phyloP scores from a whole-genome alignment of 2,888 invertebrate species.

The Drosophila picticornis region DNA sequence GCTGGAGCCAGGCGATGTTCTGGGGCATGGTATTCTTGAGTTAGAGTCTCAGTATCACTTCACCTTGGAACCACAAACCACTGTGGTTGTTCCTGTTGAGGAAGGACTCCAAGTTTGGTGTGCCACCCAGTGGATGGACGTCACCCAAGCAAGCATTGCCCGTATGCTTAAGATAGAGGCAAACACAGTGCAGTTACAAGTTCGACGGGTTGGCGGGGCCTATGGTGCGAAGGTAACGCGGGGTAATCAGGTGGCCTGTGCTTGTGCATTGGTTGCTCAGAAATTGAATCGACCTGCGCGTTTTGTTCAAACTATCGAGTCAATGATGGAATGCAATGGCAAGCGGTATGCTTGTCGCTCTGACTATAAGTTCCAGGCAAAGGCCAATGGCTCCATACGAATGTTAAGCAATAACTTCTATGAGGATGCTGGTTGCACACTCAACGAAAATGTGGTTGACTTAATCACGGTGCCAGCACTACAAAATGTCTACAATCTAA shows the following conservation, averaged over 20 bases:
- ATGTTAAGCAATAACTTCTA: constrained; percentile 87
- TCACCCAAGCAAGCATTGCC: constrained; percentile 87
- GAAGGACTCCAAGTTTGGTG: constrained; percentile 89
- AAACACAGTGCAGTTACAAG: constrained; percentile 90
- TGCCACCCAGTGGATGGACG: constrained; percentile 89
- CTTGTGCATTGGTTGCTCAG: constrained; percentile 90
- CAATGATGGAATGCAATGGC: constrained; percentile 90
- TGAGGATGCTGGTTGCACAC: constrained; percentile 86
- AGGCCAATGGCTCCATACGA: constrained; percentile 88
- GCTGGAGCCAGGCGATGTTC: constrained; percentile 53
- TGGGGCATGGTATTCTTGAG: constrained; percentile 86
- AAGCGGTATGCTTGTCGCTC: constrained; percentile 88
- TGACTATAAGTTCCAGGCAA: constrained; percentile 89
- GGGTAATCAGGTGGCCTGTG: constrained; percentile 87
- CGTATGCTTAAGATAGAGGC: constrained; percentile 85
- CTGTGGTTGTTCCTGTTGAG: constrained; percentile 89
- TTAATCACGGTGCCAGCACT: constrained; percentile 73
- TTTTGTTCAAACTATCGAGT: constrained; percentile 89
- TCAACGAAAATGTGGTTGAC: constrained; percentile 86
- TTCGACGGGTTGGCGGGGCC: constrained; percentile 91
- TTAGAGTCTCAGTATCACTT: constrained; percentile 90
- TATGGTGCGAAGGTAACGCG: constrained; percentile 92
- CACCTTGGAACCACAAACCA: constrained; percentile 90
- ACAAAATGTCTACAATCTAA: constrained; percentile 88
- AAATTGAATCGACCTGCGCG: constrained; percentile 88